Evolutionary conservation across 2,888 invertebrate species (phyloP), one percentile per base, ranked within the genome.

Genomic region (Listrodromus nycthemerus): DNA sequence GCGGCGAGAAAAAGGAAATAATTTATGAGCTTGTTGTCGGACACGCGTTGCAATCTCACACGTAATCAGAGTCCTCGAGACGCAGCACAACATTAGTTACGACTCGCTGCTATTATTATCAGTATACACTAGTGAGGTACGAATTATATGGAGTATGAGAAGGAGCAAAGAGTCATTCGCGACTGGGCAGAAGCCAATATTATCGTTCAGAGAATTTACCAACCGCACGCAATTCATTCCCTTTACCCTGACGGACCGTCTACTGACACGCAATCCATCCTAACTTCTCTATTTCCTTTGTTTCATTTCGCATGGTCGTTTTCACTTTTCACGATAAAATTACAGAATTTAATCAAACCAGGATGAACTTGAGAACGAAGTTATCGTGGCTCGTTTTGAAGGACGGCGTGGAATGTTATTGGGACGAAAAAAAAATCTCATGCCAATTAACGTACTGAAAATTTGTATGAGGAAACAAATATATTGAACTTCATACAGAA

Each of bases 201-300:
- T 21, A 41, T 58, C 58, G 55, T 67, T 66, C 67, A 61, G 52
- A 48, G 45, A 45, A 48, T 21, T 45, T 71, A 30, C 45, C 10
- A 33, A 13, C 58, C 48, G 45, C 76, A 76, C 65, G 81, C 76
- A n/a, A 76, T 30, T 21, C 41, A 65, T 19, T 21, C 13, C 7
- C 30, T 21, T 24, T 41, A 50, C 6, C 55, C 24, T 65, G 63
- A 78, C 41, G 45, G 52, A 80, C 24, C 30, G 41, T 45, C 33
- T 33, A 24, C 33, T 24, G 16, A 58, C 80, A 48, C 58, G 67
- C 80, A 16, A 67, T 45, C 65, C 24, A n/a, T 55, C 67, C 24
- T 21, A 30, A 67, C 67, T 66, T 73, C 52, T 24, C 58, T 66
- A 33, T 50, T 73, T 48, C 58, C n/a, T 45, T 19, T n/a, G 13